Percentiles rank a stretch among this genome's conserved stretches.
These are phyloP conservation scores for Sclerurus mexicanus DNA, from an alignment of 2,113 vertebrate genomes.

Conservation along the genomic window DNA sequence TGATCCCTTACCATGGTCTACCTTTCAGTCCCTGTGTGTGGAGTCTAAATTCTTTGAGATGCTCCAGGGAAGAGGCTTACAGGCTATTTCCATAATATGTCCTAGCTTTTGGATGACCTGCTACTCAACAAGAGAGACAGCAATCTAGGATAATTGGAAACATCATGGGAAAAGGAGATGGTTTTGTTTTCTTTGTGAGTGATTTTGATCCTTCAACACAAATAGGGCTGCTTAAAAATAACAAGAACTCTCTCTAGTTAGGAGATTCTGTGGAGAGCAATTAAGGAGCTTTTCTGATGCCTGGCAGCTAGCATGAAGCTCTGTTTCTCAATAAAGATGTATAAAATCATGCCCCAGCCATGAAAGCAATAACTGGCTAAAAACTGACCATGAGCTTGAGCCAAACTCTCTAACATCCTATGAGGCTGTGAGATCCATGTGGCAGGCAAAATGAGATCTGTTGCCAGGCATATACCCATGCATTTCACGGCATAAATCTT, in stretches of 20 bases:
- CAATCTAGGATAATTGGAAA: constrained; percentile 19
- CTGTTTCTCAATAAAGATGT: neutral
- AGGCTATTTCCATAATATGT: neutral
- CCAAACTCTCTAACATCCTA: neutral
- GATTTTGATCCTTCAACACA: constrained; percentile 40
- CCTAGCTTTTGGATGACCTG: neutral
- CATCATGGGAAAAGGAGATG: neutral
- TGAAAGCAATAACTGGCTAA: neutral
- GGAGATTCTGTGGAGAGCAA: constrained; percentile 32
- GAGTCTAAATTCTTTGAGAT: neutral
- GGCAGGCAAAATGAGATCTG: neutral
- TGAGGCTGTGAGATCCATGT: neutral
- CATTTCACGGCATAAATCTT: neutral
- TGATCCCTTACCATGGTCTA: neutral
- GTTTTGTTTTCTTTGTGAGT: constrained; percentile 19
- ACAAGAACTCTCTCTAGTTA: constrained; percentile 24
- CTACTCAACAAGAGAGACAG: neutral
- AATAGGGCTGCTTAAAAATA: constrained; percentile 27
- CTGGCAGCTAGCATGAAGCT: constrained; percentile 11
- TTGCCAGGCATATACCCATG: neutral
- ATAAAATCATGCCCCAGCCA: neutral
- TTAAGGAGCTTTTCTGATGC: constrained; percentile 26
- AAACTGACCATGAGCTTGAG: neutral
- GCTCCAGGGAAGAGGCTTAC: neutral
- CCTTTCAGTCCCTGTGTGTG: neutral